Base-by-base conservation (phyloP, 2,888 invertebrate genomes). In the Melipona beecheii region DNA sequence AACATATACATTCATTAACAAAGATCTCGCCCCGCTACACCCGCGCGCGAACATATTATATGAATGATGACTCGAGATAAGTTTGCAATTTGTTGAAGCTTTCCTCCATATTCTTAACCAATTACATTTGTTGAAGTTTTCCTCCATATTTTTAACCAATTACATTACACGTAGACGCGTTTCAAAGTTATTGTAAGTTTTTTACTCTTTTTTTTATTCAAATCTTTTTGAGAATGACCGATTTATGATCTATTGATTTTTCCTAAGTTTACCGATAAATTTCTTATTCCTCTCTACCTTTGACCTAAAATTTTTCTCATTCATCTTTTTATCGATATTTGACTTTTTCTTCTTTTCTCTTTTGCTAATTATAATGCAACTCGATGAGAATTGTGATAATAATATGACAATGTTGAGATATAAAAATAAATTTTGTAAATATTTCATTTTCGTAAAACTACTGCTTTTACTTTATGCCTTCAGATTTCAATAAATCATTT, bases 341-440 rank as follows among this genome's bases (percentile, higher is more conserved):
- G 82, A 91, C 65, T 58, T 52, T 66, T 21, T 27, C 27, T 60
- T 49, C 81, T 27, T 50, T 58, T 27, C 68, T 15, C 52, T 91
- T 93, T 93, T 90, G 86, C 90, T 91, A 92, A 91, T 92, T 89
- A 91, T 90, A 90, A 70, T 64, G 21, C 90, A 91, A 92, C 91
- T 93, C 90, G 90, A 93, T 92, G 90, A 93, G 91, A 90, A 93
- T 90, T 90, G 92, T 83, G 89, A 93, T 87, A 88, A 89, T 86
- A 87, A 91, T 90, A 89, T 90, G 90, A 93, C 88, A 90, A 93
- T 93, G 93, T 94, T 94, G 93, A 94, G 86, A 93, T 94, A 94
- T 93, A 64, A 92, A 93, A 94, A 94, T 94, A 94, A 94, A 94
- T 93, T 92, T 92, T 94, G 94, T 94, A 94, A 93, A 94, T 94